A percentile compares a stretch with the other conserved stretches of the same genome.
phyloP scores from a whole-genome alignment of 2,113 vertebrate genomes.

The Cebidichthys violaceus region DNA sequence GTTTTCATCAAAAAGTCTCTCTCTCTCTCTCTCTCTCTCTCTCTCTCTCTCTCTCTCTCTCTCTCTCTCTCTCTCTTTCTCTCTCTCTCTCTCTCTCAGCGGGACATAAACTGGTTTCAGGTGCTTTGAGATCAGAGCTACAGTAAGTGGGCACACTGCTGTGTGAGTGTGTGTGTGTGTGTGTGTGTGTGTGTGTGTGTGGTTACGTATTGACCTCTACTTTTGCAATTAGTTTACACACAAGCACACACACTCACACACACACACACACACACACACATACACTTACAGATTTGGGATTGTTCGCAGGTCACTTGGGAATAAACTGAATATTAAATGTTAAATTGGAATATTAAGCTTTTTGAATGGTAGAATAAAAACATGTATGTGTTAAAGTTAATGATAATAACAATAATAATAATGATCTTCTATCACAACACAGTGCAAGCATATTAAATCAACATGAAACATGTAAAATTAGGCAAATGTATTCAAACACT shows the following conservation, averaged over 20 bases:
- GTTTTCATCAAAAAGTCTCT: conserved; percentile 46
- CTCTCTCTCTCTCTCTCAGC: conserved; percentile 21
- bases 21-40: conserved; percentile 1
- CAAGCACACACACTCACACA: not conserved
- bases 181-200: not conserved
- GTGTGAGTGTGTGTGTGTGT: not conserved
- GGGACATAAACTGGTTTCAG: conserved; percentile 51
- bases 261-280: not conserved
- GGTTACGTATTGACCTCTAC: too few species aligned
- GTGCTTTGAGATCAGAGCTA: conserved; percentile 26
- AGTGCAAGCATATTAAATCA: not conserved
- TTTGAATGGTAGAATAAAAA: not conserved
- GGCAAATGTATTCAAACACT: not conserved
- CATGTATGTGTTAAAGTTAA: not conserved
- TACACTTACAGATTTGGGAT: not conserved
- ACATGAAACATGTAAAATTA: not conserved
- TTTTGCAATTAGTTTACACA: not conserved
- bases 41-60: not conserved
- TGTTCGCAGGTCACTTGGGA: not conserved
- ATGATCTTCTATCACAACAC: not conserved
- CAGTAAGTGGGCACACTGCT: not conserved
- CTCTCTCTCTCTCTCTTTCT: conserved; percentile 5
- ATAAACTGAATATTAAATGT: not conserved
- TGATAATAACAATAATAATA: too few species aligned
- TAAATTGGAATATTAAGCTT: not conserved